These are phyloP conservation scores for Chelonus formosanus DNA, from an alignment of 2,888 invertebrate genomes.

Conservation along the genomic window DNA sequence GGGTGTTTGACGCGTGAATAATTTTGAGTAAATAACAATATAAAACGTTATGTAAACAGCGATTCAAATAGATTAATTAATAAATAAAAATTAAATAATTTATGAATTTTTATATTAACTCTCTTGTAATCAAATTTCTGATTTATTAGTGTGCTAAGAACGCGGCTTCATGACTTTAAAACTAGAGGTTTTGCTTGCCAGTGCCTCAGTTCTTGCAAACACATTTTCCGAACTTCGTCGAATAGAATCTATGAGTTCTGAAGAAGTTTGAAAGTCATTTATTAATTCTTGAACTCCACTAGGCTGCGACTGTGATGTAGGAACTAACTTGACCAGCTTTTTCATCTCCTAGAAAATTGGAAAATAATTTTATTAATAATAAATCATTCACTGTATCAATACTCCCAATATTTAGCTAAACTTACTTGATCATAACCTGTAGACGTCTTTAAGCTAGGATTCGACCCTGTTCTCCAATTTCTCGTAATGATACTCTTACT, in stretches of 20 bases:
- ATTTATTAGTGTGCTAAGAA: conserved; percentile 45
- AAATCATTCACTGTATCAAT: neutral
- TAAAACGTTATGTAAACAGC: neutral
- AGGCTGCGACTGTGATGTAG: conserved; percentile 31
- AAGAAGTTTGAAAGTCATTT: conserved; percentile 55
- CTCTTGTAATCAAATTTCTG: conserved; percentile 27
- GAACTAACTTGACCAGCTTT: neutral
- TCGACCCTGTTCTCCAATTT: conserved; percentile 35
- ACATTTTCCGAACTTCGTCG: conserved; percentile 62
- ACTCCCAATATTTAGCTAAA: neutral
- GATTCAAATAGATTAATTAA: neutral
- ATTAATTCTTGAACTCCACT: conserved; percentile 38
- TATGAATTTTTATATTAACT: conserved; percentile 1
- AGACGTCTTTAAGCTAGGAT: conserved; percentile 34
- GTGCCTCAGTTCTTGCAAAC: conserved; percentile 62
- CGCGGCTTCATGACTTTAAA: conserved; percentile 64
- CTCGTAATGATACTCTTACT: conserved; percentile 7
- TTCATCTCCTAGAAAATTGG: conserved; percentile 6
- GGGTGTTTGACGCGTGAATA: too few species aligned
- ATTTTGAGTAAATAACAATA: conserved; percentile 1
- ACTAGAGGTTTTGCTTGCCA: conserved; percentile 61
- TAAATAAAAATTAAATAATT: conserved; percentile 9
- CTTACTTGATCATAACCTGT: conserved; percentile 30
- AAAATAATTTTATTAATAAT: neutral
- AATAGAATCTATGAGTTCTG: conserved; percentile 61